phyloP scores from a whole-genome alignment of 2,888 invertebrate species.

The Beris chalybata region DNA sequence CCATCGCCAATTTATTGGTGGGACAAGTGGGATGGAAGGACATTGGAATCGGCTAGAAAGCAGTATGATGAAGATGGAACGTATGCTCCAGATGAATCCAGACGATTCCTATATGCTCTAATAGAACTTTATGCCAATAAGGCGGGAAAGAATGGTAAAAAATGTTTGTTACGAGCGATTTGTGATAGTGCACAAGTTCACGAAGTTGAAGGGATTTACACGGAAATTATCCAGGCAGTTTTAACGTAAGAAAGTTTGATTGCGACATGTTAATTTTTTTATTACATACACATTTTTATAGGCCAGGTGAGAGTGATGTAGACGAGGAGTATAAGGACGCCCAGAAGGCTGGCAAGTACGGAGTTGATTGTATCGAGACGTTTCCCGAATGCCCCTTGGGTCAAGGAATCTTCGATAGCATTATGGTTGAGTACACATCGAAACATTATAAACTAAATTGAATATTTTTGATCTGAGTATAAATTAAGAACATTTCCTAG shows the following conservation, averaged over 20 bases:
- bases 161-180: constrained; percentile 49
- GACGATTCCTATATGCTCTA: constrained; percentile 47
- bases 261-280: neutral
- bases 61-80: constrained; percentile 41
- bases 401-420: constrained; percentile 61
- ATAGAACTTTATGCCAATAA: constrained; percentile 48
- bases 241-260: constrained; percentile 44
- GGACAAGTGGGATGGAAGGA: constrained; percentile 51
- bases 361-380: constrained; percentile 65
- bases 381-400: constrained; percentile 66
- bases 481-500: too few relatives aligned
- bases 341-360: constrained; percentile 64
- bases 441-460: too few relatives aligned
- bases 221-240: constrained; percentile 48
- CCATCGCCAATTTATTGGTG: constrained; percentile 47
- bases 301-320: constrained; percentile 53
- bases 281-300: constrained; percentile 31
- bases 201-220: constrained; percentile 47
- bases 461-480: too few relatives aligned
- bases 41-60: constrained; percentile 37
- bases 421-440: constrained; percentile 56
- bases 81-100: constrained; percentile 45
- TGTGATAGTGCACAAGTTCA: constrained; percentile 51
- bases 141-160: constrained; percentile 43
- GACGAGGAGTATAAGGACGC: constrained; percentile 64